These are phyloP conservation scores for Quiscalus mexicanus DNA, from an alignment of 2,113 vertebrate species.

Conservation along the genomic window DNA sequence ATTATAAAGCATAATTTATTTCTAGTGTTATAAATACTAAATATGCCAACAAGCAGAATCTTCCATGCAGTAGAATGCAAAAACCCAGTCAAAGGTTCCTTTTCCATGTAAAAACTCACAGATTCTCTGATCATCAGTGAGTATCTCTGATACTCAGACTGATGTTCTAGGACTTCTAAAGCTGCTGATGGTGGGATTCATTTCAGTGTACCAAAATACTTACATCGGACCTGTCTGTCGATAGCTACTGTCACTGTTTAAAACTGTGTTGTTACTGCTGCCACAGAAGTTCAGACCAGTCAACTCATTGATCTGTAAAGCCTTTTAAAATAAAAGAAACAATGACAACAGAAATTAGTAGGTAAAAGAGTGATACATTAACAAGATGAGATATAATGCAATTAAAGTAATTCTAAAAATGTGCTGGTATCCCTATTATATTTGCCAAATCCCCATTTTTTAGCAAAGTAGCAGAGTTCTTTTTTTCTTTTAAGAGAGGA, in stretches of 20 bases:
- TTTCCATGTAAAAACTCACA: background rate
- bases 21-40: background rate
- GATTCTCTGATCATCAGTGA: background rate
- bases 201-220: slow-evolving; percentile 34
- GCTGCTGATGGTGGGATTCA: background rate
- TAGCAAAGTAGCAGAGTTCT: background rate
- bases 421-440: background rate
- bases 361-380: background rate
- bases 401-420: background rate
- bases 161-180: background rate
- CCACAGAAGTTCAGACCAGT: slow-evolving; percentile 76
- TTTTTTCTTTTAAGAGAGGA: background rate
- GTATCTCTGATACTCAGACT: background rate
- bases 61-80: background rate
- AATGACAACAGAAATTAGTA: background rate
- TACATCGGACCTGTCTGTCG: background rate
- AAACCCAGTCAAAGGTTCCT: background rate
- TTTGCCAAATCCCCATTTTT: background rate
- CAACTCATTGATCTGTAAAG: slow-evolving; percentile 86
- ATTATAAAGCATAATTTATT: background rate
- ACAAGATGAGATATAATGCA: background rate
- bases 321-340: slow-evolving; percentile 67
- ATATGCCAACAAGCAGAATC: background rate
- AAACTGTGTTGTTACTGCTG: background rate
- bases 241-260: background rate